Evolutionary conservation across 92 coral and sea anemone genomes (phyloP), one percentile per base, ranked within the genome.

Genomic region (Pocillopora meandrina): DNA sequence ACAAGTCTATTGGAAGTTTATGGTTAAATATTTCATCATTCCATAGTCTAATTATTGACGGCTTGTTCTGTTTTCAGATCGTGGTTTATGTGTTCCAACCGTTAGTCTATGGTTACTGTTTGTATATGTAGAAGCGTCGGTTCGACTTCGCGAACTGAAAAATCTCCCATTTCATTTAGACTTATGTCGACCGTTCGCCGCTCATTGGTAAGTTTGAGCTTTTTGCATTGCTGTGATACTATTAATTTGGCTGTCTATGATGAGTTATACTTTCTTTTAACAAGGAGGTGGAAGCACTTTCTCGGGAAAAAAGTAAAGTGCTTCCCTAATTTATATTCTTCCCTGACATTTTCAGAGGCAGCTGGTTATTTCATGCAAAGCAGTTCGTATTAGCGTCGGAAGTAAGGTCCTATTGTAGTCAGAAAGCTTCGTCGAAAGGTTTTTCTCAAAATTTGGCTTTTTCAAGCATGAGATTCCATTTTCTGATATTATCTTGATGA

Each of bases 161-260:
- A 97, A 93, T 78, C 84, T 97, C 31, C 99, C 99, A 8, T 97
- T 97, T 89, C 99, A 97, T 72, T 72, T 97, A 88, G 99, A 97
- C 77, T 85, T 97, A 15, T 97, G 99, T 86, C 97, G 99, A 23
- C 99, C 99, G 58, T 97, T 97, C 82, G 99, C 99, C 19, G 99
- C 99, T 61, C 99, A 97, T 74, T 97, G 99, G 99, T 97, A 91
- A 86, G 98, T 89, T 34, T 17, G 35, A 65, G n/a, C 49, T 47
- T 82, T 68, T 3, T 36, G 10, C 23, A 42, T 17, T 33, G 36
- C 61, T 61, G 12, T 0, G 3, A 72, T 42, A 52, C 34, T 18
- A 64, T 20, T 71, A 55, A 75, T 18, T 34, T 26, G 5, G 14
- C 52, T 56, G 33, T 66, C 57, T 76, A 14, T 21, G 61, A 56